Evolutionary conservation across 2,797 vertebrate species (phyloP).

Genomic region (Emys orbicularis): DNA sequence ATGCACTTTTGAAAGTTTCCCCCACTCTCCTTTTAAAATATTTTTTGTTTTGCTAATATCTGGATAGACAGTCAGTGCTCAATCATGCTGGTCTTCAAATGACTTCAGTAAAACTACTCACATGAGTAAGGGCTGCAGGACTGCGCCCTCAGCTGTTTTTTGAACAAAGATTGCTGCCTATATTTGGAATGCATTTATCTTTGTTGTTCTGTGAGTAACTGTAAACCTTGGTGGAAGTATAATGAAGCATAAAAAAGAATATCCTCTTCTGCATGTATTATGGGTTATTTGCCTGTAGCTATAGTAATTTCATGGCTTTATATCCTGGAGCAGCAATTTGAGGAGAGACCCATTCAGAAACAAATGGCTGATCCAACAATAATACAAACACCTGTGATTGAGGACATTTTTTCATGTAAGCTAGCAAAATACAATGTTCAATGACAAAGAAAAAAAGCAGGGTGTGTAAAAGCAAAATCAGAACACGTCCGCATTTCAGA

Average conservation of each 20-base stretch:
- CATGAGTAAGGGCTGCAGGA: too few species aligned
- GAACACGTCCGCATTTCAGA: not conserved
- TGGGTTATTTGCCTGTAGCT: not conserved
- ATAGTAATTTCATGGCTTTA: not conserved
- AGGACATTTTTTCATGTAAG: not conserved
- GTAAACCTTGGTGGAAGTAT: too few species aligned
- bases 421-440: not conserved
- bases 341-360: not conserved
- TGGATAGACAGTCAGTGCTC: too few species aligned
- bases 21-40: too few species aligned
- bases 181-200: too few species aligned
- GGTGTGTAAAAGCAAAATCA: not conserved
- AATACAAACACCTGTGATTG: not conserved
- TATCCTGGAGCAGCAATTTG: not conserved
- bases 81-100: too few species aligned
- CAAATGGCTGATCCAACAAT: not conserved
- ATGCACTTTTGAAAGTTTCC: too few species aligned
- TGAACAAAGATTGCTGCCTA: too few species aligned
- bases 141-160: too few species aligned
- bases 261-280: not conserved
- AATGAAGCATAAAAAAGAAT: not conserved
- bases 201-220: too few species aligned
- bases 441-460: not conserved
- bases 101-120: too few species aligned
- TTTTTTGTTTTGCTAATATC: too few species aligned